These are phyloP conservation scores for Thaumatotibia leucotreta DNA, from an alignment of 1,140 invertebrate genomes.

Conservation along the genomic window DNA sequence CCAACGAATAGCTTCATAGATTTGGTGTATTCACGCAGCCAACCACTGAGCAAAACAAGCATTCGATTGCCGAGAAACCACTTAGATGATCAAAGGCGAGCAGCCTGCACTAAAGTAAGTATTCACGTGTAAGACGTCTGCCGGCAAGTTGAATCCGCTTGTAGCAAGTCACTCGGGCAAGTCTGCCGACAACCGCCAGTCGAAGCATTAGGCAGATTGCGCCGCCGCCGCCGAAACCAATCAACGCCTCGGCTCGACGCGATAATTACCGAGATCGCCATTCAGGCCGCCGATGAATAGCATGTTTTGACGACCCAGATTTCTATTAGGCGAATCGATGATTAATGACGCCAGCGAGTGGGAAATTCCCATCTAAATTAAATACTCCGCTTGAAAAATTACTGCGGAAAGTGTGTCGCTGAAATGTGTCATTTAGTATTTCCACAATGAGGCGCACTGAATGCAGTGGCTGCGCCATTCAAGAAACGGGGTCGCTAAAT, in stretches of 20 bases:
- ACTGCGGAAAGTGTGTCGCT: background rate
- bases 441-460: conserved; percentile 1
- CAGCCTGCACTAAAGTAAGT: too few relatives aligned
- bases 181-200: background rate
- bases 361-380: background rate
- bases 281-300: background rate
- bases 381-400: background rate
- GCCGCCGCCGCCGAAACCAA: background rate
- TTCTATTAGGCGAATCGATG: background rate
- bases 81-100: too few relatives aligned
- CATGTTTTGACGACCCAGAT: conserved; percentile 1
- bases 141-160: background rate
- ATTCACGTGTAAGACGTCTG: background rate
- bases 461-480: background rate
- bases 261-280: background rate
- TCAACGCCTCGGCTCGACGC: background rate
- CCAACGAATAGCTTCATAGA: too few relatives aligned
- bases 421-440: conserved; percentile 3
- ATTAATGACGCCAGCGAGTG: background rate
- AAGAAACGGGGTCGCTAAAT: conserved; percentile 1
- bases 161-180: background rate
- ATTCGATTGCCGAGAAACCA: too few relatives aligned
- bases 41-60: too few relatives aligned
- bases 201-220: background rate
- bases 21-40: too few relatives aligned